Evolutionary conservation across 2,113 vertebrate species (phyloP).

Genomic region (Arenaria interpres): DNA sequence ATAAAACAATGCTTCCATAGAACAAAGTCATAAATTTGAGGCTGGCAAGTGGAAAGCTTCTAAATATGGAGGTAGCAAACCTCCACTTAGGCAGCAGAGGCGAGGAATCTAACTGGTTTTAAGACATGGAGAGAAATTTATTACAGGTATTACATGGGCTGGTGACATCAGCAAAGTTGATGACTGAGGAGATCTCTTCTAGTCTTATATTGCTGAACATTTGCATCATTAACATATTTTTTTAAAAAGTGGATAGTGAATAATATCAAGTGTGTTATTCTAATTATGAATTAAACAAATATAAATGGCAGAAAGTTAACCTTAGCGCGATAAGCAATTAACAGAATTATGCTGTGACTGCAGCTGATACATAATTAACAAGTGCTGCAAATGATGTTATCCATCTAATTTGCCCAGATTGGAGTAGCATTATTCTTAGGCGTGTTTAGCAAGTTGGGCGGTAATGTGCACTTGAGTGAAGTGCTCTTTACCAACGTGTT

Average conservation of each 20-base stretch:
- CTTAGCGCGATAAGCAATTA: constrained; percentile 19
- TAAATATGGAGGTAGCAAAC: neutral
- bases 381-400: neutral
- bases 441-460: constrained; percentile 6
- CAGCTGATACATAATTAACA: constrained; percentile 37
- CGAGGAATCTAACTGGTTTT: neutral
- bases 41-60: neutral
- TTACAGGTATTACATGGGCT: neutral
- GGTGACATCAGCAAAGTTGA: neutral
- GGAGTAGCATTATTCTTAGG: neutral
- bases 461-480: constrained; percentile 53
- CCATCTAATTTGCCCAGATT: constrained; percentile 6
- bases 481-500: constrained; percentile 37
- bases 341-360: neutral
- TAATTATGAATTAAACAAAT: constrained; percentile 22
- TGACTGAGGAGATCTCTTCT: neutral
- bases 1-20: neutral
- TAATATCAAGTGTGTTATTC: neutral
- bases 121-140: neutral
- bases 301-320: constrained; percentile 15
- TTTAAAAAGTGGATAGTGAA: neutral
- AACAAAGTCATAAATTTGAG: neutral
- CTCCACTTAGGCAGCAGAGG: neutral
- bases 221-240: neutral
- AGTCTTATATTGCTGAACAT: neutral